A percentile compares a stretch with the other conserved stretches of the same genome.
These are phyloP conservation scores for Romanogobio albipinnatus DNA, from an alignment of 2,113 vertebrate genomes.

Conservation along the genomic window DNA sequence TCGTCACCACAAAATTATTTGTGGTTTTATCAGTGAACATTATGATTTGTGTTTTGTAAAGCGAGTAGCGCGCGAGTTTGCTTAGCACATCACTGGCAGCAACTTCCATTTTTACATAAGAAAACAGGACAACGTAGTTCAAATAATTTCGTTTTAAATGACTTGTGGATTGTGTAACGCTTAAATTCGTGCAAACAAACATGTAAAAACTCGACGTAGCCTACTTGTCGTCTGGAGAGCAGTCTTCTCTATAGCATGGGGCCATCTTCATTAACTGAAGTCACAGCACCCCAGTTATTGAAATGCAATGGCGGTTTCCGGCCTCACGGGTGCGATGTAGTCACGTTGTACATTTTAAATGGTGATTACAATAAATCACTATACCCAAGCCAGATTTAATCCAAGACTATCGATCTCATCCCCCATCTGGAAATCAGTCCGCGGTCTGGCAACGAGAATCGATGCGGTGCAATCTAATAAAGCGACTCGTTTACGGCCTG, in stretches of 20 bases:
- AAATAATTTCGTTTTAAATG: neutral
- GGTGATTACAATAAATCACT: slow-evolving; percentile 74
- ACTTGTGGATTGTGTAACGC: neutral
- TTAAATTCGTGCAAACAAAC: neutral
- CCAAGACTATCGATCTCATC: slow-evolving; percentile 68
- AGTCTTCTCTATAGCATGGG: neutral
- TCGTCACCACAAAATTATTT: slow-evolving; percentile 31
- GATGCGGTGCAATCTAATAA: slow-evolving; percentile 78
- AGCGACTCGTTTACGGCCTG: slow-evolving; percentile 73
- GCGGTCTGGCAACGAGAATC: slow-evolving; percentile 58
- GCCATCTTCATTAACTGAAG: neutral
- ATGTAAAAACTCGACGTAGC: neutral
- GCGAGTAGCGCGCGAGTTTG: neutral
- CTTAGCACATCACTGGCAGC: too few species aligned
- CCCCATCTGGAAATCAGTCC: slow-evolving; percentile 56
- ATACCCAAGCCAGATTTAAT: slow-evolving; percentile 74
- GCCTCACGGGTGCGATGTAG: slow-evolving; percentile 75
- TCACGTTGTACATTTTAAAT: slow-evolving; percentile 69
- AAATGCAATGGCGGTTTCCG: slow-evolving; percentile 60
- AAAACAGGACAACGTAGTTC: neutral
- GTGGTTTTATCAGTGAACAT: neutral
- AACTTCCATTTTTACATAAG: neutral
- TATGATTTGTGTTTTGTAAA: neutral
- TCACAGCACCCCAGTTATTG: neutral
- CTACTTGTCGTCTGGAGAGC: neutral